Evolutionary conservation across 1,140 invertebrate species (phyloP), one percentile per base, ranked within the genome.

Genomic region (Pygmarrhopalites habei): DNA sequence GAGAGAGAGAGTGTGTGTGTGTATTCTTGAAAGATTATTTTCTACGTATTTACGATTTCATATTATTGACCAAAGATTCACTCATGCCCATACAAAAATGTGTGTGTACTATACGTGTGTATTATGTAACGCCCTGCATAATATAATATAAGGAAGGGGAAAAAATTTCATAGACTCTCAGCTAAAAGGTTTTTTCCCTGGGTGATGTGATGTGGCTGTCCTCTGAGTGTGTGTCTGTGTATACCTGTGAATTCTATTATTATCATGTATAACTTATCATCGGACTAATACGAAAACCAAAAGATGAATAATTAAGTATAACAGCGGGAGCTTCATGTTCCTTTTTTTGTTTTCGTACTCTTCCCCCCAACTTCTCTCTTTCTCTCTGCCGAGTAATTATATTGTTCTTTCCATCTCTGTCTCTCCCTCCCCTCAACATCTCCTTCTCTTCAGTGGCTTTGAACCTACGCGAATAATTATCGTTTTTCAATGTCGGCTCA

Each of bases 241-340:
- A 35, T 35, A 15, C 5, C 32, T 35, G 32, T 35, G 44, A 28
- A 52, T 52, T 52, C 49, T 52, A 52, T 52, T 52, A 52, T 52
- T 52, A n/a, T n/a, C n/a, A 52, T 52, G 49, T 52, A 52, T 26
- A 52, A 52, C 49, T 52, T 52, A 52, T 52, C 49, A 26, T 52
- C 19, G 23, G 28, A 52, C 53, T 56, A 56, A 56, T 56, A 56
- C 19, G 53, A 56, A 56, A n/a, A n/a, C n/a, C n/a, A n/a, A n/a
- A 56, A 56, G 53, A 56, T 56, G 53, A 56, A 56, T 56, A 56
- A 56, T 56, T 56, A 41, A 39, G 53, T 56, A 56, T n/a, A 56
- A 56, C 53, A 56, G 53, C 53, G 35, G 53, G 53, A 56, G 53
- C 28, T 52, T 52, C 23, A 26, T 52, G 14, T 52, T 52, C 28